Evolutionary conservation across 2,888 invertebrate genomes (phyloP).

Genomic region (Sinelater perroti): DNA sequence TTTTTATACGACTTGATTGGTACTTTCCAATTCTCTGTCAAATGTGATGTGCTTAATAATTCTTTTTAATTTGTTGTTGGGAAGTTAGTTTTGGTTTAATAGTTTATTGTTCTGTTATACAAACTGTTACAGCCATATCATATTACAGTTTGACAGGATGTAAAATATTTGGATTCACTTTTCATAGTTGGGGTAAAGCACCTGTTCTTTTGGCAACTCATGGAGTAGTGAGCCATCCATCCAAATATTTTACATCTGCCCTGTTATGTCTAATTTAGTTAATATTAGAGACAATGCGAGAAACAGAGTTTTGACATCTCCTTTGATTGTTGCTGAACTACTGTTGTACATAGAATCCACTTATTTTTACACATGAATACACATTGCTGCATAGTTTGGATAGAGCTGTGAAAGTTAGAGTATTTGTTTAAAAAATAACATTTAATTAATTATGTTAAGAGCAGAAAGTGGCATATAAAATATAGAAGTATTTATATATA

Average conservation of each 20-base stretch:
- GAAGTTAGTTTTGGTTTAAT: conserved; percentile 43
- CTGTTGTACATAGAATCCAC: conserved; percentile 34
- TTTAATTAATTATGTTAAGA: conserved; percentile 20
- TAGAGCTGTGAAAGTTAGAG: conserved; percentile 34
- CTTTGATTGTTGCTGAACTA: conserved; percentile 28
- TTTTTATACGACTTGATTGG: conserved; percentile 34
- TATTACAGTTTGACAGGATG: background rate
- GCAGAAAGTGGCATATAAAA: conserved; percentile 24
- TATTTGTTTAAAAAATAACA: conserved; percentile 21
- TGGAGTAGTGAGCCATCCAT: conserved; percentile 16
- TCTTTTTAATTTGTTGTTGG: conserved; percentile 51
- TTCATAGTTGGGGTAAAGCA: too few relatives aligned
- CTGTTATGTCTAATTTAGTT: conserved; percentile 22
- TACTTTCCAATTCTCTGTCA: conserved; percentile 48
- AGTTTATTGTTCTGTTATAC: conserved; percentile 49
- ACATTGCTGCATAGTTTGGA: conserved; percentile 35
- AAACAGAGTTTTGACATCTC: conserved; percentile 18
- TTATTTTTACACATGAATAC: conserved; percentile 35
- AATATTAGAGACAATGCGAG: conserved; percentile 12
- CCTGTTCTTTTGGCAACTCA: too few relatives aligned
- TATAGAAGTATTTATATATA: conserved; percentile 22
- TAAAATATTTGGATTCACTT: conserved; percentile 23
- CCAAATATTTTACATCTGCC: conserved; percentile 14
- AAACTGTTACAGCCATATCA: conserved; percentile 20
- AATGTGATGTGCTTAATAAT: conserved; percentile 56